Percentiles rank a stretch among this genome's conserved stretches.
phyloP scores from a whole-genome alignment of 1,140 invertebrate species.

The Gryon sp. region DNA sequence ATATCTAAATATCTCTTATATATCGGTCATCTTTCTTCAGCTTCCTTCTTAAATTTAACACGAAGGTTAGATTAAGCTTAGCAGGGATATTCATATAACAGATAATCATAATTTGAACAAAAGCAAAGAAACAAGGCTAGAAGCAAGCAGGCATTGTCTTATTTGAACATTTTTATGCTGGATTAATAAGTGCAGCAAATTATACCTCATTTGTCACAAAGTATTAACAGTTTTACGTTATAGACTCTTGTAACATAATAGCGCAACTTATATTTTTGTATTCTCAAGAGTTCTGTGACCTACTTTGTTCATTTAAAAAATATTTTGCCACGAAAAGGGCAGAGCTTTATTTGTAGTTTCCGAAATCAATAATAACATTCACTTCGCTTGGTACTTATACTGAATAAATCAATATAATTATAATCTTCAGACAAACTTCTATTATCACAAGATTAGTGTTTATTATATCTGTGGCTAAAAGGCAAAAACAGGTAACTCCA shows the following conservation, averaged over 20 bases:
- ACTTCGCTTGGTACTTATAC: not conserved
- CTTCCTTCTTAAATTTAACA: too few species aligned
- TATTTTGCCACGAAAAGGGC: constrained; percentile 1
- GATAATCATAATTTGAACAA: constrained; percentile 13
- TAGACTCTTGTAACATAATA: constrained; percentile 1
- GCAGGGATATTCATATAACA: too few species aligned
- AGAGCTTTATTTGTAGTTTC: not conserved
- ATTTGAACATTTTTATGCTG: constrained; percentile 31
- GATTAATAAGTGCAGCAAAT: constrained; percentile 44
- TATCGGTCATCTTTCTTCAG: too few species aligned
- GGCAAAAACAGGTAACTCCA: too few species aligned
- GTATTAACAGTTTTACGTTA: constrained; percentile 36
- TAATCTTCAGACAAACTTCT: too few species aligned
- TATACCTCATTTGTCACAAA: constrained; percentile 42
- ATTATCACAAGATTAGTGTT: too few species aligned
- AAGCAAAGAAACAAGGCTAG: constrained; percentile 2
- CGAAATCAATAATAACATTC: constrained; percentile 3
- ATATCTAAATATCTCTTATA: too few species aligned
- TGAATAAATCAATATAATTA: not conserved
- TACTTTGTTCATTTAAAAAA: constrained; percentile 28
- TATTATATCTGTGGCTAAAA: too few species aligned
- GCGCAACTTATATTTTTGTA: constrained; percentile 20
- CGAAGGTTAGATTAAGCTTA: too few species aligned
- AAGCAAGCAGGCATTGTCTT: constrained; percentile 30
- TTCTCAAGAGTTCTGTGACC: constrained; percentile 14